phyloP scores from a whole-genome alignment of 1,140 invertebrate genomes.

The Babylonia areolata region DNA sequence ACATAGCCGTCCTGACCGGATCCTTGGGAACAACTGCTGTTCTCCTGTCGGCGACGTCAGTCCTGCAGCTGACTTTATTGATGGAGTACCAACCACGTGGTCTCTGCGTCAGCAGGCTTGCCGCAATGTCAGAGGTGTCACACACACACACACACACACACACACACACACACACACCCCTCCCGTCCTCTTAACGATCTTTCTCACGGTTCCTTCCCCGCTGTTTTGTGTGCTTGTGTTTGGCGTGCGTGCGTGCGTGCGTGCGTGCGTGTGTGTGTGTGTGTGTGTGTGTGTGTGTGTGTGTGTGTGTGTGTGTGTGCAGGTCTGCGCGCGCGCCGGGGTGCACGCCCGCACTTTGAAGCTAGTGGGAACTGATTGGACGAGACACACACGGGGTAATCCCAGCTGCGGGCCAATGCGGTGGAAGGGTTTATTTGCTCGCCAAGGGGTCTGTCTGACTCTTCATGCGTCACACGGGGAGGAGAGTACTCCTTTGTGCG shows the following conservation, averaged over 20 bases:
- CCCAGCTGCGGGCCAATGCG: background rate
- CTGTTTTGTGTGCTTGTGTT: too few relatives aligned
- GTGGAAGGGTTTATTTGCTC: background rate
- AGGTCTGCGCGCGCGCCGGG: too few relatives aligned
- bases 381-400: background rate
- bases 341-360: too few relatives aligned
- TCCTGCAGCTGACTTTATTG: background rate
- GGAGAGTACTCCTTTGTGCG: too few relatives aligned
- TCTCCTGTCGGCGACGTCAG: background rate
- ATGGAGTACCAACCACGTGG: background rate
- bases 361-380: background rate
- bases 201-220: conserved; percentile 13
- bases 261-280: too few relatives aligned
- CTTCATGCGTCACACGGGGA: background rate
- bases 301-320: too few relatives aligned
- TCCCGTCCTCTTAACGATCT: background rate
- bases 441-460: background rate
- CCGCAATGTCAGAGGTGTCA: background rate
- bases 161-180: background rate
- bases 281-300: too few relatives aligned
- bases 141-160: background rate
- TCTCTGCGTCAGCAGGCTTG: background rate
- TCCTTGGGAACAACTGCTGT: background rate
- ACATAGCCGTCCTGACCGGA: background rate
- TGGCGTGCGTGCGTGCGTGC: too few relatives aligned